Evolutionary conservation across 2,113 vertebrate genomes (phyloP), one percentile per base, ranked within the genome.

Genomic region (Lipotes vexillifer): DNA sequence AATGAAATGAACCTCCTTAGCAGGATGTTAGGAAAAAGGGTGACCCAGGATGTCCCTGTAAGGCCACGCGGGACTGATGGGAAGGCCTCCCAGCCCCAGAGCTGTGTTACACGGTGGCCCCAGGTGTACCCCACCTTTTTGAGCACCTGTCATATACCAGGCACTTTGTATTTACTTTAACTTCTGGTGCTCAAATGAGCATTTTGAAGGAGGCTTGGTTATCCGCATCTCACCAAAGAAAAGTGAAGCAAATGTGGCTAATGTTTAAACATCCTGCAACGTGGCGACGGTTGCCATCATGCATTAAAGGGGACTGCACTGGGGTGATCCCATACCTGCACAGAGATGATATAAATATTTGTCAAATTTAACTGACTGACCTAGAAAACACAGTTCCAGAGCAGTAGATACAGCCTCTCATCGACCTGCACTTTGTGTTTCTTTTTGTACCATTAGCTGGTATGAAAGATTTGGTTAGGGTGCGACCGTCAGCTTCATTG

Each of bases 311-410:
- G 69, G 33, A 31, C 46, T 36, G n/a, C 33, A 21, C 1, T 9
- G 4, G 0, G 0, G 0, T 25, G 78, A 8, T 36, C 69, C 44
- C 17, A 0, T 8, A 33, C 20, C 10, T 3, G 0, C 89, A 20
- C 10, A n/a, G 38, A 82, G 87, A 17, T 52, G 17, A 6, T 17
- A 5, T 52, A 52, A 12, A 33, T 10, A 14, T 52, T 23, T 0
- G 14, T 85, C 17, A 31, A 0, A 65, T 81, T 41, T 74, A 52
- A 27, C 33, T 41, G 55, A 52, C 41, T 9, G 21, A 20, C 36
- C 17, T 17, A 68, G 80, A 61, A 68, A 90, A 63, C 36, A 63
- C 36, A 6, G 10, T 17, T 90, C 77, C 44, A 6, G 27, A 52
- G 33, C 0, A 2, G 41, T 2, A 17, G 69, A 14, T 8, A 46